Evolutionary conservation across 2,888 invertebrate species (phyloP).

Genomic region (Eubasilissa splendida): DNA sequence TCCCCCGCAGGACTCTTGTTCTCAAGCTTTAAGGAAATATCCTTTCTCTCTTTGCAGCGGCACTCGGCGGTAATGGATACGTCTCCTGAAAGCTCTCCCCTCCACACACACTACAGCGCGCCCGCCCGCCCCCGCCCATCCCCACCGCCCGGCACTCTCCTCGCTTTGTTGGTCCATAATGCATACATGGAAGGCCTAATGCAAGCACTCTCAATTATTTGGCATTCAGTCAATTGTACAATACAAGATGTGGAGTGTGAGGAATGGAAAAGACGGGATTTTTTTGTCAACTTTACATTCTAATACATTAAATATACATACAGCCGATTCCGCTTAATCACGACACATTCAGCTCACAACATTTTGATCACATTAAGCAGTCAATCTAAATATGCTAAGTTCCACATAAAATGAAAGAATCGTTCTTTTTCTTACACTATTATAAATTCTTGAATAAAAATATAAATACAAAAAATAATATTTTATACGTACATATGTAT

Average conservation of each 20-base stretch:
- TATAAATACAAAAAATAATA: too few species aligned
- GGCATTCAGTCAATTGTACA: constrained; percentile 53
- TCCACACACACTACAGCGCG: constrained; percentile 5
- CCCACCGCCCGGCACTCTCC: constrained; percentile 2
- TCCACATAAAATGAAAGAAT: too few species aligned
- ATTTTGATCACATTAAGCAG: too few species aligned
- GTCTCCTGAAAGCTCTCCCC: constrained; percentile 55
- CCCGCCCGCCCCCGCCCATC: not conserved
- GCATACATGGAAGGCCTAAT: constrained; percentile 52
- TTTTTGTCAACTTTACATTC: constrained; percentile 6
- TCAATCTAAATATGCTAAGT: too few species aligned
- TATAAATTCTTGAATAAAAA: too few species aligned
- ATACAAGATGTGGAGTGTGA: not conserved
- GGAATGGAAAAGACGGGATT: not conserved
- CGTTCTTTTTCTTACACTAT: too few species aligned
- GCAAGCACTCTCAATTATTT: constrained; percentile 57
- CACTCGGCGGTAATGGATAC: constrained; percentile 59
- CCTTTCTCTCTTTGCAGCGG: constrained; percentile 58
- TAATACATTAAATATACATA: not conserved
- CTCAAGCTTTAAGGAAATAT: constrained; percentile 57
- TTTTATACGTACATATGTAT: too few species aligned
- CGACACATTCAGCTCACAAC: too few species aligned
- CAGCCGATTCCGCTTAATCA: too few species aligned
- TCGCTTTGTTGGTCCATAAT: constrained; percentile 50
- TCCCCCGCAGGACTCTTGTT: constrained; percentile 44